Evolutionary conservation across 2,888 invertebrate genomes (phyloP), one percentile per base, ranked within the genome.

Genomic region (Timema podura): DNA sequence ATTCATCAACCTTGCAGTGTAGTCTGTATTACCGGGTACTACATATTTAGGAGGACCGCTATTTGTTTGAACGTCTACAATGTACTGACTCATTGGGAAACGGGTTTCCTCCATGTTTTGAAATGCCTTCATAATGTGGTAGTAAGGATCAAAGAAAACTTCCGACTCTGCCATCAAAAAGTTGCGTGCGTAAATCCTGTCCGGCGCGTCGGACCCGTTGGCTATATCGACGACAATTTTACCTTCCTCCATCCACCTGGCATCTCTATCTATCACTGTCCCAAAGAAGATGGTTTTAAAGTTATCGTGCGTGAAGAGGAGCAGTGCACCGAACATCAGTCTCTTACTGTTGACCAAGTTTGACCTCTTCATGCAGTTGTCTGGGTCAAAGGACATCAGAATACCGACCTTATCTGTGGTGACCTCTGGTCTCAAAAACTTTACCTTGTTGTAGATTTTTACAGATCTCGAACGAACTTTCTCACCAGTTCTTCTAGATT

Each of bases 101-200:
- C 84, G 82, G 6, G 84, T 81, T 44, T 82, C 76, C 54, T 81
- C 80, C 67, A 89, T 84, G 0, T 80, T 80, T 76, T 91, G 86
- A 46, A 95, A 78, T n/a, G 89, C 90, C 74, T 84, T 85, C 68
- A 92, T 81, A 0, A 92, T 90, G 76, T 90, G 88, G 73, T 88
- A 85, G 78, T 93, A 94, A 0, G 93, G 91, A 77, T 93, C 93
- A 78, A 93, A 93, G 79, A 90, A 95, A 0, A 91, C 88, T 67
- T 87, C 88, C 67, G 91, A 89, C 79, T 93, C 92, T 3, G 91
- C 85, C 90, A 93, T 91, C 0, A 87, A 76, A 72, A 85, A 86
- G 0, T 80, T 73, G 72, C 82, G 79, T 0, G 80, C 78, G 45
- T 77, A 76, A 68, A 82, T 75, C 2, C 78, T n/a, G n/a, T n/a